Evolutionary conservation across 2,113 vertebrate genomes (phyloP).

Genomic region (Orientallactaga bullata): DNA sequence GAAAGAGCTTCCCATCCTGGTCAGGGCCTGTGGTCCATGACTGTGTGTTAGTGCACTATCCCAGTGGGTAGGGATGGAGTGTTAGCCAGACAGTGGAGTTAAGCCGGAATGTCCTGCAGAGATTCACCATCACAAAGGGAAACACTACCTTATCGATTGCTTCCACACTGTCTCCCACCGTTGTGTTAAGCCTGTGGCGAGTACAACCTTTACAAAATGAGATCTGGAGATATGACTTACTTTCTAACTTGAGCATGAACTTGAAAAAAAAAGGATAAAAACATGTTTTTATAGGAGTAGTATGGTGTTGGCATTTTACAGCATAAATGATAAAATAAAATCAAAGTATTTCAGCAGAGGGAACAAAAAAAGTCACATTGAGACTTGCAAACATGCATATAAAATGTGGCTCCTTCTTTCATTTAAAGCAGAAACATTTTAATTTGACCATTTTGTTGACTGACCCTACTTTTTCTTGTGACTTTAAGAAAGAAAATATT

Average conservation of each 20-base stretch:
- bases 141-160: conserved; percentile 87
- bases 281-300: conserved; percentile 79
- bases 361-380: conserved; percentile 68
- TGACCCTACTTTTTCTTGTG: not conserved
- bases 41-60: conserved; percentile 71
- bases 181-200: conserved; percentile 85
- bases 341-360: conserved; percentile 60
- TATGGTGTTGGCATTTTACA: conserved; percentile 84
- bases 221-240: conserved; percentile 86
- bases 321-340: conserved; percentile 80
- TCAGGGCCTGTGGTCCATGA: conserved; percentile 16
- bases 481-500: not conserved
- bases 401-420: conserved; percentile 29
- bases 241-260: conserved; percentile 84
- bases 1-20: conserved; percentile 61
- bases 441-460: conserved; percentile 22
- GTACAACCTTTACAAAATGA: conserved; percentile 88
- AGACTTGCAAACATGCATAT: not conserved
- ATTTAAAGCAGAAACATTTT: conserved; percentile 25
- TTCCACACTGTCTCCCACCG: conserved; percentile 84
- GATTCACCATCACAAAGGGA: conserved; percentile 84
- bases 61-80: conserved; percentile 79
- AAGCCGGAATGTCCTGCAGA: conserved; percentile 85
- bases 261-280: conserved; percentile 82
- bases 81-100: conserved; percentile 79